These are phyloP conservation scores for Aphis craccivora DNA, from an alignment of 1,140 invertebrate species.

Conservation along the genomic window DNA sequence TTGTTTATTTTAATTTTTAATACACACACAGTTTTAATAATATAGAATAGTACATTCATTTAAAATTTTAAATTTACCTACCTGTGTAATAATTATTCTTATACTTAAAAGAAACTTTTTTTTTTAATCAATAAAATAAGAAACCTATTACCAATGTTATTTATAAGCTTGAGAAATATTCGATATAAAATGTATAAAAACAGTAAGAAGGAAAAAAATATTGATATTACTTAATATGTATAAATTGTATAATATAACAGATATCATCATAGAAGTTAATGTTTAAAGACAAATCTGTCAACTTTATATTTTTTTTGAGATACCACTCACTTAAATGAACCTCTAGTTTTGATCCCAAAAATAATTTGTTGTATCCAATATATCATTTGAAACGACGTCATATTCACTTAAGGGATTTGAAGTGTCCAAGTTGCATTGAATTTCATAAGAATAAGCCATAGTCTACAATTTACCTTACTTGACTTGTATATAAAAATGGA, in stretches of 20 bases:
- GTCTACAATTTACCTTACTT: constrained; percentile 8
- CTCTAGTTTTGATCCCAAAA: neutral
- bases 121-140: too few relatives aligned
- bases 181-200: neutral
- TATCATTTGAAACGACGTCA: neutral
- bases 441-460: constrained; percentile 15
- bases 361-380: neutral
- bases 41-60: neutral
- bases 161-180: too few relatives aligned
- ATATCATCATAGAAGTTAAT: neutral
- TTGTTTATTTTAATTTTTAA: neutral
- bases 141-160: too few relatives aligned
- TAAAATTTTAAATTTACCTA: neutral
- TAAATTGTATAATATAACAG: neutral
- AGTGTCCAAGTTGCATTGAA: neutral
- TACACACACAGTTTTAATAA: neutral
- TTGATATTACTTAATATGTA: neutral
- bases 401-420: neutral
- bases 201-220: neutral
- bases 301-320: constrained; percentile 12
- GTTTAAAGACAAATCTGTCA: neutral
- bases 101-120: neutral
- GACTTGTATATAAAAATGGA: neutral
- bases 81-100: too few relatives aligned
- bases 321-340: neutral